Evolutionary conservation across 2,888 invertebrate species (phyloP).

Genomic region (Drosophila koepferae): DNA sequence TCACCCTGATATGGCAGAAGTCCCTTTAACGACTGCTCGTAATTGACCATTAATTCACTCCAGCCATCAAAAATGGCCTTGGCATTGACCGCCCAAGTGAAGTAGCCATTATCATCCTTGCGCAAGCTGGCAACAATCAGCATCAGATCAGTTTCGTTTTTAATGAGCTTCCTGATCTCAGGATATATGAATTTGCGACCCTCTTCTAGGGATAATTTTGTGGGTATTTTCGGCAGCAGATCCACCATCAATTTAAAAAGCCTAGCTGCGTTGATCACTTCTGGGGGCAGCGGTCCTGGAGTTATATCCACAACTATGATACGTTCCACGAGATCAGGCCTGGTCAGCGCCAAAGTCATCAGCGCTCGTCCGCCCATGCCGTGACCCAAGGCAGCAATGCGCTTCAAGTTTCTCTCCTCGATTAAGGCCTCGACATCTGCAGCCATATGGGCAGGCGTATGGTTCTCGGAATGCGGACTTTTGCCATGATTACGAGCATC

Average conservation of each 20-base stretch:
- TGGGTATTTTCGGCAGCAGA: slow-evolving; percentile 25
- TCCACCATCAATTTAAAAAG: slow-evolving; percentile 37
- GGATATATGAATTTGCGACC: slow-evolving; percentile 26
- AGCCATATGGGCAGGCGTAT: too few species aligned
- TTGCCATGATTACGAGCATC: too few species aligned
- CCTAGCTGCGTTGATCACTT: neutral
- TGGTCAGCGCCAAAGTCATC: too few species aligned
- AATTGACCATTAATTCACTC: slow-evolving; percentile 20
- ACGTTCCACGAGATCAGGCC: too few species aligned
- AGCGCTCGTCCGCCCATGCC: too few species aligned
- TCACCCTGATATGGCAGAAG: slow-evolving; percentile 39
- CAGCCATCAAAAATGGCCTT: slow-evolving; percentile 37
- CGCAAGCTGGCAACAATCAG: slow-evolving; percentile 20
- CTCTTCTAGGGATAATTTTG: slow-evolving; percentile 1
- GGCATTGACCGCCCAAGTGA: slow-evolving; percentile 40
- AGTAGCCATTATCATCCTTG: slow-evolving; percentile 18
- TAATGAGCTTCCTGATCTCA: slow-evolving; percentile 1
- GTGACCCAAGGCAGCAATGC: too few species aligned
- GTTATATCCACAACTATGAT: too few species aligned
- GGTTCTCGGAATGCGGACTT: too few species aligned
- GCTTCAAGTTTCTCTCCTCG: too few species aligned
- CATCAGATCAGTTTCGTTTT: neutral
- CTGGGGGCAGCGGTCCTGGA: too few species aligned
- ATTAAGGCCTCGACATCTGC: too few species aligned
- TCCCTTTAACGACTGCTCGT: slow-evolving; percentile 26